Evolutionary conservation across 2,113 vertebrate species (phyloP), one percentile per base, ranked within the genome.

Genomic region (Spilogale gracilis): DNA sequence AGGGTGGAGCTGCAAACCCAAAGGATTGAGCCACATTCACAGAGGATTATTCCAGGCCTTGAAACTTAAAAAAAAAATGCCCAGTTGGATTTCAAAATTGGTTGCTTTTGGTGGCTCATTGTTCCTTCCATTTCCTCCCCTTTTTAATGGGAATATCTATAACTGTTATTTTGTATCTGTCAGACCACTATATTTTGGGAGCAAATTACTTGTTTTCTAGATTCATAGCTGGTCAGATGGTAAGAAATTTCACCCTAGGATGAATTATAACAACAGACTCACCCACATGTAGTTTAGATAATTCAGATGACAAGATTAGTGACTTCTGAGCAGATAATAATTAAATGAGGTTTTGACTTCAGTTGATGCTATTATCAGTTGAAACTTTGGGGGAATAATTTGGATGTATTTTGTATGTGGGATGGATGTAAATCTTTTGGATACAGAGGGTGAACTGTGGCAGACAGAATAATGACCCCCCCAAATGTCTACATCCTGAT

Each of bases 251-350:
- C 9, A 27, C 25, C 25, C 23, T 50, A 85, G 3, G 25, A 74
- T 85, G 69, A 93, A 76, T 43, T 61, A 93, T 7, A 85, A 10
- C 73, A 54, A 79, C 25, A 54, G 9, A 54, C 50, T 87, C 61
- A 80, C 12, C 7, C 38, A 58, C 69, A 79, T 38, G 20, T 56
- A 79, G 54, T 32, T 80, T 79, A 65, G 6, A 67, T 67, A 2
- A 87, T 92, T 92, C 58, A 60, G 65, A 83, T 92, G 38, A 92
- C 27, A 25, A 93, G 50, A 79, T 54, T 45, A 78, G 58, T 38
- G n/a, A 78, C 58, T 65, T 78, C n/a, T 86, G 60, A 86, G 71
- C 11, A 56, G 48, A 93, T 78, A 25, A 48, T n/a, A 80, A 78
- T 87, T 87, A 87, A 2, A 18, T 87, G 50, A 94, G 38, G 87